Percentiles rank a stretch among this genome's conserved stretches.
Conservation (phyloP, 1,140 invertebrate genomes). For the Mesaphorura yosii region DNA sequence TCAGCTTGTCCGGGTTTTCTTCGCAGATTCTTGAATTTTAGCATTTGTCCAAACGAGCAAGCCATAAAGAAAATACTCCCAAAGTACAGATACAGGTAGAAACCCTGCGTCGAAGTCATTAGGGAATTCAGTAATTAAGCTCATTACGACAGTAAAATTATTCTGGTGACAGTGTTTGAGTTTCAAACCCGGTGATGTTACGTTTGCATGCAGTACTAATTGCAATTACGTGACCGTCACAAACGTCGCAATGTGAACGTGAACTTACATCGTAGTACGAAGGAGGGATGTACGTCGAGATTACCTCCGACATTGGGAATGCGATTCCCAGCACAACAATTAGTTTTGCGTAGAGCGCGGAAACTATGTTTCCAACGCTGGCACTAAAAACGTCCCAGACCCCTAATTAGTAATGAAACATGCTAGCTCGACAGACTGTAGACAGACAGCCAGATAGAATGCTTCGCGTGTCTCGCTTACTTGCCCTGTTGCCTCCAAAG, state of each 20-base stretch:
- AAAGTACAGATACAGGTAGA: conserved; percentile 69
- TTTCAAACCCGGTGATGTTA: neutral
- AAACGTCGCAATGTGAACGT: neutral
- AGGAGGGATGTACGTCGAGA: conserved; percentile 75
- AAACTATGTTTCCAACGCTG: conserved; percentile 70
- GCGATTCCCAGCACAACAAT: conserved; percentile 87
- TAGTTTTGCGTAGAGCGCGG: conserved; percentile 84
- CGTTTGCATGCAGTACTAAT: too few species aligned
- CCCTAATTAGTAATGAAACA: neutral
- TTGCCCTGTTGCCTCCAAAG: conserved; percentile 21
- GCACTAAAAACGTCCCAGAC: conserved; percentile 49
- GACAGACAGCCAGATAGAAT: neutral
- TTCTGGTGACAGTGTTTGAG: neutral
- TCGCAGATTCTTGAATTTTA: too few species aligned
- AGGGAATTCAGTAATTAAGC: conserved; percentile 2
- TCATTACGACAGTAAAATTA: neutral
- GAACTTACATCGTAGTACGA: conserved; percentile 69
- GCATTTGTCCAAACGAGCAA: conserved; percentile 67
- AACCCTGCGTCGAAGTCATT: conserved; percentile 48
- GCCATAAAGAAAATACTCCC: conserved; percentile 66
- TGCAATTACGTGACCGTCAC: too few species aligned
- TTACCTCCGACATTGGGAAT: conserved; percentile 83
- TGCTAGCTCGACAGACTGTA: neutral
- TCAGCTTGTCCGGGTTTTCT: too few species aligned
- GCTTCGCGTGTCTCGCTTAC: conserved; percentile 1